Evolutionary conservation across 2,888 invertebrate genomes (phyloP), one percentile per base, ranked within the genome.

Genomic region (Pardosa pseudoannulata): DNA sequence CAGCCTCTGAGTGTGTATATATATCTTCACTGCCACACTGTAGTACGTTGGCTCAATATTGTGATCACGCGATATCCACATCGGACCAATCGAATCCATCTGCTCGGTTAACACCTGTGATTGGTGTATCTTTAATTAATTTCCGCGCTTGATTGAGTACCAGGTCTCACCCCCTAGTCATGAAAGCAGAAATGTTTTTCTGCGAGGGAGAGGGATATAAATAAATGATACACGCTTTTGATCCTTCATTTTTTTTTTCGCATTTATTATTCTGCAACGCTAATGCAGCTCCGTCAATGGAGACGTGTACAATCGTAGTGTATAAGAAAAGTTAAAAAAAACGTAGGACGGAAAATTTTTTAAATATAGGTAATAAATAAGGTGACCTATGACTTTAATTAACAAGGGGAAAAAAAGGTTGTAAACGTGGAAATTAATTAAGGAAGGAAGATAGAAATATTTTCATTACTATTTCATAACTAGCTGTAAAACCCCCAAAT

Each of bases 41-140:
- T 46, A 62, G 31, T 82, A 75, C 67, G 23, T 76, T 73, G 72
- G 72, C 73, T 78, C 83, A 85, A 85, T 85, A 85, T 31, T 65
- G 39, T 41, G 56, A 73, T 56, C 83, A 85, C 83, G 83, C 83
- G 67, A 85, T 85, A 73, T 39, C 39, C 78, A 56, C 78, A 79
- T 85, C 62, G 72, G 41, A 31, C 83, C 83, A 85, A 85, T 85
- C 78, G 36, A 32, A 78, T 85, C 67, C 83, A 78, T 73, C 73
- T 76, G 78, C 73, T 78, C 78, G 78, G 29, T 39, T 78, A 78
- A 72, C 78, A 85, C 83, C 72, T 78, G 67, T 68, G 83, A 85
- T 85, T 85, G 83, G 83, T 62, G 39, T 78, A 67, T 65, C 73
- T 23, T 85, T 85, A 85, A 85, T 85, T 85, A 85, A 85, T 85